A percentile compares a stretch with the other conserved stretches of the same genome.
Conservation (phyloP, 1,140 invertebrate species). For the Apis cerana region DNA sequence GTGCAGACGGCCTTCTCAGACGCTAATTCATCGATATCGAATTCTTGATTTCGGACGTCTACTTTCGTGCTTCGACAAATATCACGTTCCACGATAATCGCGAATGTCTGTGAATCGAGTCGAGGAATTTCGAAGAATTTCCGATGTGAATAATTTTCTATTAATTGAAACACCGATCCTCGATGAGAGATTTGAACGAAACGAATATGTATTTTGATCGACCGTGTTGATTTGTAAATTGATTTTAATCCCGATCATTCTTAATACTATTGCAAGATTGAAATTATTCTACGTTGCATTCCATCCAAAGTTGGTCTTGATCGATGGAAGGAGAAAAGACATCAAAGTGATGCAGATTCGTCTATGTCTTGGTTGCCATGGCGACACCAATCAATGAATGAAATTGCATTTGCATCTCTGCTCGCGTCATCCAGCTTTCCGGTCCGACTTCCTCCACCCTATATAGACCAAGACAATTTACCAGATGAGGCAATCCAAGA, state of each 20-base stretch:
- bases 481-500: conserved; percentile 48
- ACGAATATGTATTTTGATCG: too few species aligned
- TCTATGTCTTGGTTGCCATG: conserved; percentile 55
- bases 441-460: neutral
- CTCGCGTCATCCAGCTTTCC: conserved; percentile 5
- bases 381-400: conserved; percentile 68
- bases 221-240: too few species aligned
- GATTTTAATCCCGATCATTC: neutral
- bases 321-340: conserved; percentile 26
- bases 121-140: too few species aligned
- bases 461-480: conserved; percentile 52
- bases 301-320: neutral
- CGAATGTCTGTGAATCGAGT: too few species aligned
- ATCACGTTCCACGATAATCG: neutral
- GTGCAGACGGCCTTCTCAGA: conserved; percentile 1
- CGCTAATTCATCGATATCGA: conserved; percentile 37
- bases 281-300: neutral
- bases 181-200: neutral
- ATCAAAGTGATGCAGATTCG: conserved; percentile 43
- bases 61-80: neutral
- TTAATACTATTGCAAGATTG: neutral
- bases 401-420: conserved; percentile 69
- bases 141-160: neutral
- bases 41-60: conserved; percentile 35
- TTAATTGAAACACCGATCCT: neutral